Conservation (phyloP, 2,888 invertebrate genomes). For the Spilarctia lutea region DNA sequence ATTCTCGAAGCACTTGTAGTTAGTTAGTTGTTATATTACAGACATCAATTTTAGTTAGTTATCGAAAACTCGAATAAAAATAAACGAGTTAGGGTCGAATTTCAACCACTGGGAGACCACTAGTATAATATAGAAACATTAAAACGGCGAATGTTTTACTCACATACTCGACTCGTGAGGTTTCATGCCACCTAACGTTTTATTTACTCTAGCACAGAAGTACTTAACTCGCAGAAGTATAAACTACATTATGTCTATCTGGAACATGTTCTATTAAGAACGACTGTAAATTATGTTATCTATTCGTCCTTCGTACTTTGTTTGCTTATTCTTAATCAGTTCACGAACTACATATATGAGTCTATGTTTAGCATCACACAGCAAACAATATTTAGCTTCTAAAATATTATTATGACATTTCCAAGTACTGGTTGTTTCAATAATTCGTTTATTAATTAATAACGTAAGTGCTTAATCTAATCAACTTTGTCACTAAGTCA, state of each 20-base stretch:
- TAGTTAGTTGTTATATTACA: neutral
- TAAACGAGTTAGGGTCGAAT: too few relatives aligned
- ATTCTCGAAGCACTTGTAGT: neutral
- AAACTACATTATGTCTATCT: neutral
- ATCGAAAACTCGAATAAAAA: neutral
- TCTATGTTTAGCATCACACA: neutral
- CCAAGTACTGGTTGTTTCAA: neutral
- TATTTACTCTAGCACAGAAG: neutral
- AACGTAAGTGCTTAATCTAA: neutral
- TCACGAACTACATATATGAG: neutral
- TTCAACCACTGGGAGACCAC: too few relatives aligned
- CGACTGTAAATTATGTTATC: neutral
- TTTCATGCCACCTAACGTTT: neutral
- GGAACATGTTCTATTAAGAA: neutral
- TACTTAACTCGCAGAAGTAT: neutral
- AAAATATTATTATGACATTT: neutral
- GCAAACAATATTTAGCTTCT: neutral
- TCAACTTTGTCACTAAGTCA: neutral
- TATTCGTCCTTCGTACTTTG: neutral
- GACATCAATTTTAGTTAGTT: conserved; percentile 2
- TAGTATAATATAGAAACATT: neutral
- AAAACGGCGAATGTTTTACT: neutral
- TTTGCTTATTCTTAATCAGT: neutral
- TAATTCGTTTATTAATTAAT: neutral
- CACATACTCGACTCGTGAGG: neutral